phyloP scores from a whole-genome alignment of 2,888 invertebrate species.

The Odontocolon sp. region DNA sequence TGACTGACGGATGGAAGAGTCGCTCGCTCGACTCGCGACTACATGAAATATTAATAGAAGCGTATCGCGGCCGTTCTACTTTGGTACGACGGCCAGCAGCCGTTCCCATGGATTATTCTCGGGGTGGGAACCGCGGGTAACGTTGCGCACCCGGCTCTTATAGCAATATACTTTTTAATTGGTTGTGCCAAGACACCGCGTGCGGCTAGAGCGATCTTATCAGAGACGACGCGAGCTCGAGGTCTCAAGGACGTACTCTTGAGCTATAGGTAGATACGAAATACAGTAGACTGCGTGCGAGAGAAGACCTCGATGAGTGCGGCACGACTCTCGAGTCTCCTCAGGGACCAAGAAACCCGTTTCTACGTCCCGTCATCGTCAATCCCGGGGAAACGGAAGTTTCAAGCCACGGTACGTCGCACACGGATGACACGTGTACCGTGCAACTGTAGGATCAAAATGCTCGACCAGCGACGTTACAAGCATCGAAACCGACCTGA shows the following conservation, averaged over 20 bases:
- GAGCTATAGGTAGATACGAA: background rate
- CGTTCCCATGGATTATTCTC: conserved; percentile 65
- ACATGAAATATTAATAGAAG: conserved; percentile 70
- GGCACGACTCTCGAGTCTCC: background rate
- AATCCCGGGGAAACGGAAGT: background rate
- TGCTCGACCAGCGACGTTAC: background rate
- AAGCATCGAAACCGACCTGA: background rate
- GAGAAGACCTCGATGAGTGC: background rate
- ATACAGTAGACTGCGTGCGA: too few relatives aligned
- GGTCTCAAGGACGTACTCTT: conserved; percentile 49
- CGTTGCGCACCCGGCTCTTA: conserved; percentile 30
- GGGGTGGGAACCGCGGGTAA: conserved; percentile 61
- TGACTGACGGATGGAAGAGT: conserved; percentile 30
- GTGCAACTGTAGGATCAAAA: background rate
- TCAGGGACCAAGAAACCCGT: background rate
- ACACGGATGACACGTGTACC: background rate
- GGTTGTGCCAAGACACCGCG: conserved; percentile 55
- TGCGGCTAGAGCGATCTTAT: conserved; percentile 57
- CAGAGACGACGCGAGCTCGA: conserved; percentile 22
- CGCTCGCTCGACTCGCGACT: conserved; percentile 52
- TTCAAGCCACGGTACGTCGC: conserved; percentile 4
- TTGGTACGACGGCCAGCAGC: conserved; percentile 53
- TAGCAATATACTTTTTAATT: conserved; percentile 61
- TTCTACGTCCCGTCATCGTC: background rate
- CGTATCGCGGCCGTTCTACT: conserved; percentile 65